Evolutionary conservation across 2,888 invertebrate species (phyloP).

Genomic region (Metalampra italica): DNA sequence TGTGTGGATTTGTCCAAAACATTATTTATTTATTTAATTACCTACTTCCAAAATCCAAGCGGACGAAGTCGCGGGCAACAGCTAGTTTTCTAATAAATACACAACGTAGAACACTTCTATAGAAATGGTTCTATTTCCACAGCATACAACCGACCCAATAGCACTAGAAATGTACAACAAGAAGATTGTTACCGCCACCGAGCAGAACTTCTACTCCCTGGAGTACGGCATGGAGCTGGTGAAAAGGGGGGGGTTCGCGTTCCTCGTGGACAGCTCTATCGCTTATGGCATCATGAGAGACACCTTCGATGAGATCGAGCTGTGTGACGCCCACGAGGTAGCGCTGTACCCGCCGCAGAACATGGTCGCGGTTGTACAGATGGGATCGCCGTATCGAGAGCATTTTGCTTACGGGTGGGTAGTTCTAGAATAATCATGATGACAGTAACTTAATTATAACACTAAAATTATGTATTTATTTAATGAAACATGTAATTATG

Average conservation of each 20-base stretch:
- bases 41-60: too few species aligned
- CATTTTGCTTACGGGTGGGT: conserved; percentile 79
- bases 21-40: too few species aligned
- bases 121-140: conserved; percentile 15
- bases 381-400: conserved; percentile 81
- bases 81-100: too few species aligned
- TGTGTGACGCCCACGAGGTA: conserved; percentile 83
- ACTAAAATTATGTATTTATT: too few species aligned
- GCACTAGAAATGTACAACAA: conserved; percentile 78
- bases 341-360: conserved; percentile 80
- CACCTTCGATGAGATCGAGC: conserved; percentile 81
- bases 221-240: conserved; percentile 79
- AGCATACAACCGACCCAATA: conserved; percentile 82
- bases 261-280: conserved; percentile 82
- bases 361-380: conserved; percentile 75
- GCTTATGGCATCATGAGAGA: conserved; percentile 83
- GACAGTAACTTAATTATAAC: too few species aligned
- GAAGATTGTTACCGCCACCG: conserved; percentile 63
- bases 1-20: too few species aligned
- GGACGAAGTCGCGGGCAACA: too few species aligned
- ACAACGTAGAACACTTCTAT: neutral
- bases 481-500: too few species aligned
- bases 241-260: conserved; percentile 82
- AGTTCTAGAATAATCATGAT: too few species aligned
- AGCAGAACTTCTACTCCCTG: conserved; percentile 71